These are phyloP conservation scores for Prinia subflava DNA, from an alignment of 2,113 vertebrate species.

Conservation along the genomic window DNA sequence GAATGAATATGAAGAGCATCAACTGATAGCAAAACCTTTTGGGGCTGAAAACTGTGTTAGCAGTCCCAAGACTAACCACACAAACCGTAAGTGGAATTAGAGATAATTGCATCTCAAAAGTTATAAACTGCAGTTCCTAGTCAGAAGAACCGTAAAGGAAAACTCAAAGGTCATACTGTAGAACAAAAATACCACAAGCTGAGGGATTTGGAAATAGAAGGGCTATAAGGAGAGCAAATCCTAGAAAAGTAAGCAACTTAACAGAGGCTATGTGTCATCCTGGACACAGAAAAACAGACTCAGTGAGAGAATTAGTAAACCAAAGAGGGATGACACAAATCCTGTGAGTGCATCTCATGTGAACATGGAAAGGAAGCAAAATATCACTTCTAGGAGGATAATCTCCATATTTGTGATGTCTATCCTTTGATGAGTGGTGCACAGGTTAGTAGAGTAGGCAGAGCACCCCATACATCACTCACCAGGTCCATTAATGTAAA, in stretches of 20 bases:
- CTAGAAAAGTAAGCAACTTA: not conserved
- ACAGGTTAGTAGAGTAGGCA: not conserved
- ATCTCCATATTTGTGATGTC: not conserved
- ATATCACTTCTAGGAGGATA: not conserved
- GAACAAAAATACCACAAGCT: not conserved
- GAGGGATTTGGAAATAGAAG: not conserved
- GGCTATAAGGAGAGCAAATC: not conserved
- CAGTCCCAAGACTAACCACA: not conserved
- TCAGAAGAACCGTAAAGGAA: not conserved
- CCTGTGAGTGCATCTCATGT: not conserved
- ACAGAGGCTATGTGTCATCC: not conserved
- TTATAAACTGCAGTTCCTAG: not conserved
- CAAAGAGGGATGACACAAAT: not conserved
- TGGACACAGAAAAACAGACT: not conserved
- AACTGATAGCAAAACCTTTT: not conserved
- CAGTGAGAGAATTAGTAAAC: not conserved
- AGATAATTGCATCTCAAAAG: not conserved
- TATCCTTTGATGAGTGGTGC: not conserved
- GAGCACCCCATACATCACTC: not conserved
- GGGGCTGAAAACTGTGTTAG: not conserved
- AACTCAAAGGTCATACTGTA: not conserved
- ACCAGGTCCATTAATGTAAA: not conserved
- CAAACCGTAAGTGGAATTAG: not conserved
- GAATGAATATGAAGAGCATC: not conserved
- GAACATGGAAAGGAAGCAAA: not conserved